Evolutionary conservation across 1,140 invertebrate genomes (phyloP), one percentile per base, ranked within the genome.

Genomic region (Alviniconcha marisindica): DNA sequence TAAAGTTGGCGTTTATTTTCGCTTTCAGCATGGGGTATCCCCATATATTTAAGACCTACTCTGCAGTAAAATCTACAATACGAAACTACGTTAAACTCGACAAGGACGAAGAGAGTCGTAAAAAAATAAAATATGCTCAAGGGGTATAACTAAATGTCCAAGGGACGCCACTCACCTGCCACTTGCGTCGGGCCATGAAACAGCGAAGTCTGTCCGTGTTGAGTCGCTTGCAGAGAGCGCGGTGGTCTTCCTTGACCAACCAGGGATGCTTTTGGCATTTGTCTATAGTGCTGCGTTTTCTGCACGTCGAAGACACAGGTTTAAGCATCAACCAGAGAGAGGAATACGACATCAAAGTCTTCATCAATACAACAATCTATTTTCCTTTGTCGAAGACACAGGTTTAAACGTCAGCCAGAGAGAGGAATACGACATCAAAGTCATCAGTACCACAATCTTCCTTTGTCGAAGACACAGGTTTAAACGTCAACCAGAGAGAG

Each of bases 201-300:
- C 96, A 96, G 92, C 97, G 97, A 12, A 98, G 94, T 93, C 98
- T 97, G 84, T 97, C 96, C 1, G 96, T 98, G 87, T 96, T 95
- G 74, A 97, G 66, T 96, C 95, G 82, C 94, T 95, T 96, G 93
- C 94, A 95, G 86, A 95, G 95, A 71, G 94, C 74, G 77, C 85
- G 84, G 77, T 87, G 78, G 81, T 87, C 88, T 71, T 90, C 88
- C 74, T 89, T 83, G 7, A 85, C 94, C 86, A 96, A 92, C 98
- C 98, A 99, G 33, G 94, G 94, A 89, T 98, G 97, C 77, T 96
- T 94, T 48, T 98, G 92, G 89, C 97, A 97, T 84, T 96, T 93
- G 66, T 94, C 93, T 0, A 97, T 96, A 14, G 95, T 96, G 92
- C 97, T 93, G 84, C 97, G 95, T 84, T 96, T 95, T 91, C 96